Conservation (phyloP, 2,113 vertebrate species). For the Fregata magnificens region DNA sequence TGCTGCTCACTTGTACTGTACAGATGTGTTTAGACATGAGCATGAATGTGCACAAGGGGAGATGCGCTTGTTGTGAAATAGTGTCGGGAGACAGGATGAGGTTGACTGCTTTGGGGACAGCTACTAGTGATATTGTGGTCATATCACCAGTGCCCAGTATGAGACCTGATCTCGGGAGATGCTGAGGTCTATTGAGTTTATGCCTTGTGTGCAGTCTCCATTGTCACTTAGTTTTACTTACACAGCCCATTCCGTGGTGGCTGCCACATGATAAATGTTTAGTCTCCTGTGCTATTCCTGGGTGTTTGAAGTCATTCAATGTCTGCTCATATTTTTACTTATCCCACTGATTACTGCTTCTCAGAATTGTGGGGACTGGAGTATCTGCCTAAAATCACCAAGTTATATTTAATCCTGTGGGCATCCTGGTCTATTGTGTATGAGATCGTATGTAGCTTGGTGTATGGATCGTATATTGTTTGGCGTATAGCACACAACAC, state of each 20-base stretch:
- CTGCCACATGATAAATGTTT: background rate
- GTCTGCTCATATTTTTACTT: background rate
- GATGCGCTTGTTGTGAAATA: background rate
- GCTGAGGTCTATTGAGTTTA: background rate
- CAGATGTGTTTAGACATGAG: background rate
- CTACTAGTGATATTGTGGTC: background rate
- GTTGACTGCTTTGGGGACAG: background rate
- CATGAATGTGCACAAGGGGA: background rate
- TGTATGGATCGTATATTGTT: background rate
- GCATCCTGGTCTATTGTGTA: background rate
- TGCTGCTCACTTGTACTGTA: background rate
- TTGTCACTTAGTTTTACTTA: background rate
- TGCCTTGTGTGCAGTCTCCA: background rate
- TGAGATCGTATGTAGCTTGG: background rate
- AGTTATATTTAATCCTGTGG: background rate
- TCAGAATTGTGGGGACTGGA: background rate
- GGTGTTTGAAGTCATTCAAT: background rate
- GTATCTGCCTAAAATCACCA: background rate
- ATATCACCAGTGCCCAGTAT: background rate
- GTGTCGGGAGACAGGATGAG: background rate
- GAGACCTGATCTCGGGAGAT: background rate
- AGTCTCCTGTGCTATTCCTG: background rate
- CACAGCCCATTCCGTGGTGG: background rate
- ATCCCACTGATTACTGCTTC: background rate
- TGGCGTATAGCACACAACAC: background rate